Evolutionary conservation across 2,888 invertebrate genomes (phyloP).

Genomic region (Cephus nigrinus): DNA sequence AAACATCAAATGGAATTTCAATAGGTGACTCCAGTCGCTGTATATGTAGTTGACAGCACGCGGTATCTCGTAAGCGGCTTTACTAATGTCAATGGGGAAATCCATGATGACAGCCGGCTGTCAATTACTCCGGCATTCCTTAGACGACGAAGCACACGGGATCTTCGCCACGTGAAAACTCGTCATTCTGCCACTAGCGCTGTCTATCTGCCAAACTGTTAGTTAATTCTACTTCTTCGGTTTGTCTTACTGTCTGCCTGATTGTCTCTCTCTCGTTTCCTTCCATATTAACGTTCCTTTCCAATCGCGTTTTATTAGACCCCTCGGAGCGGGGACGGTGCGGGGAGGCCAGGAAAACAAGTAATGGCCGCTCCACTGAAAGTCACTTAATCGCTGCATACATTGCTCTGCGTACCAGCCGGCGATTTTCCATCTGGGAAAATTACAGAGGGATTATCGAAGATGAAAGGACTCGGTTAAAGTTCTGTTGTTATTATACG

Average conservation of each 20-base stretch:
- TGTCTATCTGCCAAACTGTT: background rate
- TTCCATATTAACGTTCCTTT: background rate
- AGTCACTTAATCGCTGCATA: background rate
- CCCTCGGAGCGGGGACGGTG: background rate
- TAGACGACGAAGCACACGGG: background rate
- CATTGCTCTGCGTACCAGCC: background rate
- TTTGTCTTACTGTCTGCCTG: too few relatives aligned
- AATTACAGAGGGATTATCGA: slow-evolving; percentile 17
- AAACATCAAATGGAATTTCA: background rate
- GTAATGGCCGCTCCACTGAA: background rate
- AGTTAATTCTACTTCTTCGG: background rate
- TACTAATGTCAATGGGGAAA: background rate
- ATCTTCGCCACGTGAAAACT: background rate
- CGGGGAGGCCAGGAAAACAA: background rate
- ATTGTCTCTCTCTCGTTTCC: background rate
- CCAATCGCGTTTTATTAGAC: background rate
- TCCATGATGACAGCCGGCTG: background rate
- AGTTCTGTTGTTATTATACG: background rate
- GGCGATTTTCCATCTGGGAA: slow-evolving; percentile 10
- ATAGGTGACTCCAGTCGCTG: background rate
- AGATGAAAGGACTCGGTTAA: slow-evolving; percentile 13
- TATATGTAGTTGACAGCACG: background rate
- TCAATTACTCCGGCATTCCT: background rate
- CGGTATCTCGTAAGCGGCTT: background rate
- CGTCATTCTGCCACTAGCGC: background rate